Percentiles rank a stretch among this genome's conserved stretches.
phyloP scores from a whole-genome alignment of 1,140 invertebrate species.

The Papilio dardanus region DNA sequence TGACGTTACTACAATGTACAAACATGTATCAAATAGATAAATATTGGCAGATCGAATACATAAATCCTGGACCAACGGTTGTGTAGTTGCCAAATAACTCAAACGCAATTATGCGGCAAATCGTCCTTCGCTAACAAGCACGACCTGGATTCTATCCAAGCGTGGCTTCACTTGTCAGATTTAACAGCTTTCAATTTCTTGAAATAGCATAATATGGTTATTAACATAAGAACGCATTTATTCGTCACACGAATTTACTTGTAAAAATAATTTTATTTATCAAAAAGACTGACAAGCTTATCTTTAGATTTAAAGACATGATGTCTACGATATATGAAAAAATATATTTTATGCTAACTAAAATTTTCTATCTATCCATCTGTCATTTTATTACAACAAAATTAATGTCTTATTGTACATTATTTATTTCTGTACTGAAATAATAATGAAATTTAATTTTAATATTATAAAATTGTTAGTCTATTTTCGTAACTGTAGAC shows the following conservation, averaged over 20 bases:
- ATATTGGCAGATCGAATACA: conserved; percentile 12
- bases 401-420: too few relatives aligned
- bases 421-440: too few relatives aligned
- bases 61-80: neutral
- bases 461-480: neutral
- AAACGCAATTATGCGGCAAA: conserved; percentile 4
- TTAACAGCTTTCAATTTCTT: neutral
- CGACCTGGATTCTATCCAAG: conserved; percentile 3
- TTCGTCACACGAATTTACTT: too few relatives aligned
- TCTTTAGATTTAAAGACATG: too few relatives aligned
- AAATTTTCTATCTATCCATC: too few relatives aligned
- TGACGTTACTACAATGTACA: neutral
- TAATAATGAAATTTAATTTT: too few relatives aligned
- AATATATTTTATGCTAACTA: too few relatives aligned
- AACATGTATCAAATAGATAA: conserved; percentile 9
- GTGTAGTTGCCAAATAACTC: conserved; percentile 12
- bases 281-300: too few relatives aligned
- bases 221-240: neutral
- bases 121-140: neutral
- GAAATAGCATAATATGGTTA: neutral
- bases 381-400: neutral
- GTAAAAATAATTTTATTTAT: too few relatives aligned
- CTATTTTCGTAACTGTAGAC: neutral
- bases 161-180: neutral
- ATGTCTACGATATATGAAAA: too few relatives aligned